Percentiles rank a stretch among this genome's conserved stretches.
phyloP scores from a whole-genome alignment of 2,888 invertebrate species.

The Malachius bipustulatus region DNA sequence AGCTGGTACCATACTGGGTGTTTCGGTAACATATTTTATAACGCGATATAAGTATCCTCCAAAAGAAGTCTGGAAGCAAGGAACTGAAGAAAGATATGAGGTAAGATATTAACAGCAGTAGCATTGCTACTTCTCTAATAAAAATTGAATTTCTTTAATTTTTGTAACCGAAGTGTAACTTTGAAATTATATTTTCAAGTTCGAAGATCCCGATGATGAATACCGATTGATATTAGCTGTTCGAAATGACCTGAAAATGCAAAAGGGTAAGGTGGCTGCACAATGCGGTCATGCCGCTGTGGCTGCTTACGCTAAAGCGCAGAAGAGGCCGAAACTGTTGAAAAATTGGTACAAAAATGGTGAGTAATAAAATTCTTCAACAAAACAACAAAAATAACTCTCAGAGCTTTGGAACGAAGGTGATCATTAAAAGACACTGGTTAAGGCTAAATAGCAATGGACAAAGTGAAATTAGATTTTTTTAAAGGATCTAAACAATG shows the following conservation, averaged over 20 bases:
- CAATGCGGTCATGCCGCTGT: conserved; percentile 94
- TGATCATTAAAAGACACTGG: no score
- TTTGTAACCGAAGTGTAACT: no score
- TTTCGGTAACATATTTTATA: conserved; percentile 27
- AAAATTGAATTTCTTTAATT: no score
- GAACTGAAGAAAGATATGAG: conserved; percentile 32
- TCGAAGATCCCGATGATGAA: conserved; percentile 39
- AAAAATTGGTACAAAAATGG: conserved; percentile 41
- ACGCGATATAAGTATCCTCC: conserved; percentile 18
- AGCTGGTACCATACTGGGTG: conserved; percentile 30
- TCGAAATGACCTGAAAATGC: conserved; percentile 85
- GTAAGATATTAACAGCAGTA: conserved; percentile 22
- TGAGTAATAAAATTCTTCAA: conserved; percentile 11
- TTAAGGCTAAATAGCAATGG: no score
- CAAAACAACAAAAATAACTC: no score
- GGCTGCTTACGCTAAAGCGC: conserved; percentile 65
- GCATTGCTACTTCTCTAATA: no score
- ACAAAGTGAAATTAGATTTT: no score
- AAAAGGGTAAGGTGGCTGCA: conserved; percentile 88
- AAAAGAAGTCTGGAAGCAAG: conserved; percentile 24
- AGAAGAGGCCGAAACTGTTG: conserved; percentile 49
- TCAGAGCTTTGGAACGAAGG: no score
- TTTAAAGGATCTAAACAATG: no score
- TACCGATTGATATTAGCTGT: conserved; percentile 79
- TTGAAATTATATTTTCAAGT: conserved; percentile 19